Base-by-base conservation (phyloP, 2,797 vertebrate species). In the Hipposideros larvatus region DNA sequence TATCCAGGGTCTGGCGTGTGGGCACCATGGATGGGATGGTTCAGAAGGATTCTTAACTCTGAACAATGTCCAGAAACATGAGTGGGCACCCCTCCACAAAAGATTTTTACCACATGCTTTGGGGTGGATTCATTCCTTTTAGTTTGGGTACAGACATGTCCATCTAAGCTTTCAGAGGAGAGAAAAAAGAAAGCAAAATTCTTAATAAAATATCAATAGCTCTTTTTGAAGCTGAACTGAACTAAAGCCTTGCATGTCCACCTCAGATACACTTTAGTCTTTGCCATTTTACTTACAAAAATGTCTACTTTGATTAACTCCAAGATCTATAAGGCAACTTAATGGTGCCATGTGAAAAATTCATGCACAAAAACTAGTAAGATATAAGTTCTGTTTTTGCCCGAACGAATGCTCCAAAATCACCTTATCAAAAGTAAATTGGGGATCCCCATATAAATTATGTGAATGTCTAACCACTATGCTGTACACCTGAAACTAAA, bases 131-230 rank as follows among this genome's bases (percentile, higher is more conserved):
- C 43, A 80, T 15, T 96, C 37, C 46, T 21, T 96, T 87, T 91
- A 16, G 19, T 79, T 90, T 94, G 63, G 48, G 74, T 79, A 87
- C 34, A 94, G 46, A 84, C 34, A 34, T 51, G 43, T 55, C 34
- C 86, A 31, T 83, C 16, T 57, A 84, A 90, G 84, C n/a, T 92
- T 89, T 90, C 89, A 89, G 65, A 94, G 37, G 53, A 79, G 48
- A 83, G 59, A 75, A 93, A 87, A 94, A 90, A 77, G 63, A 63
- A 74, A 80, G 48, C 22, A 78, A 46, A 95, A 70, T 90, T 93
- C 26, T 95, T 79, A 96, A 57, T 78, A 87, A 92, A 94, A 57
- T 82, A 66, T 28, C 55, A 73, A 48, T 46, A 74, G n/a, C 74
- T 80, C 55, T 89, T 91, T 93, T 59, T 84, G 88, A 89, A 24